Evolutionary conservation across 2,888 invertebrate genomes (phyloP).

Genomic region (Zygothrica quintamaculata): DNA sequence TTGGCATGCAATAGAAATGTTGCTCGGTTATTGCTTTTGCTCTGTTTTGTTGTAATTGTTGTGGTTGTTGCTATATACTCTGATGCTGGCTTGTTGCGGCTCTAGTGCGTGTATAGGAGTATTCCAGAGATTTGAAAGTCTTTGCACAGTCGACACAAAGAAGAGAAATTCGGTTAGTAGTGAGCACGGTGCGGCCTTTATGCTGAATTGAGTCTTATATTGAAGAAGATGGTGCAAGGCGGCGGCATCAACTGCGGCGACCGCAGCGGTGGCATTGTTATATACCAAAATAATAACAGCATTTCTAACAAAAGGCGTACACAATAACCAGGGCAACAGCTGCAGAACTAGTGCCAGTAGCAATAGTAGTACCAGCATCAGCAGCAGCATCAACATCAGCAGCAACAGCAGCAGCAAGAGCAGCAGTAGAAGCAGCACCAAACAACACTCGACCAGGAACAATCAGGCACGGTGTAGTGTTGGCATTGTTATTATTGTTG

Average conservation of each 20-base stretch:
- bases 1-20: slow-evolving; percentile 73
- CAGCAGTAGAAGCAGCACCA: slow-evolving; percentile 60
- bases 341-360: slow-evolving; percentile 55
- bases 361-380: slow-evolving; percentile 53
- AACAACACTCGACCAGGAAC: slow-evolving; percentile 69
- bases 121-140: slow-evolving; percentile 54
- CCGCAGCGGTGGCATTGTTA: slow-evolving; percentile 49
- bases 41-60: slow-evolving; percentile 42
- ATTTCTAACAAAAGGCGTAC: slow-evolving; percentile 67
- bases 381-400: slow-evolving; percentile 74
- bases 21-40: slow-evolving; percentile 72
- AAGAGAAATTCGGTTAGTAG: slow-evolving; percentile 46
- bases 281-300: slow-evolving; percentile 71
- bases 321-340: slow-evolving; percentile 76
- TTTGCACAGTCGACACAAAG: slow-evolving; percentile 42
- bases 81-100: slow-evolving; percentile 39
- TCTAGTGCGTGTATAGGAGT: slow-evolving; percentile 50
- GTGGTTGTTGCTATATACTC: slow-evolving; percentile 19
- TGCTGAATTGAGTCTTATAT: slow-evolving; percentile 76
- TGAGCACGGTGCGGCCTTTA: slow-evolving; percentile 41
- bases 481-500: slow-evolving; percentile 16
- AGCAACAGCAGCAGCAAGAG: slow-evolving; percentile 63
- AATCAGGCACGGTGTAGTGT: slow-evolving; percentile 47
- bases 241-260: slow-evolving; percentile 37
- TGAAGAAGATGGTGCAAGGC: slow-evolving; percentile 76